These are phyloP conservation scores for Branchinecta sandiegonensis DNA, from an alignment of 2,888 invertebrate species.

Conservation along the genomic window DNA sequence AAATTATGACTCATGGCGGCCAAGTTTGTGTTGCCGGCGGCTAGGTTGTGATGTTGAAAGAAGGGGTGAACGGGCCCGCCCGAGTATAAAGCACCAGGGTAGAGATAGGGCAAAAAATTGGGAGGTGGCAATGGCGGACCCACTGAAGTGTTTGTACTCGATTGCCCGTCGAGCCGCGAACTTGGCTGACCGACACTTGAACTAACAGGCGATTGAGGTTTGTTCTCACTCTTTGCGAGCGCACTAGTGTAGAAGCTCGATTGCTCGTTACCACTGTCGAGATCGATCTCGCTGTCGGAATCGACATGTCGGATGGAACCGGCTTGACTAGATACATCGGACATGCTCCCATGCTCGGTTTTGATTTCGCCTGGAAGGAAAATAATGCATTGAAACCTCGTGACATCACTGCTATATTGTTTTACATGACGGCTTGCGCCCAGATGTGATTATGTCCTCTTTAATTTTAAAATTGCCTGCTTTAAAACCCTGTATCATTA, in stretches of 20 bases:
- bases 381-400: background rate
- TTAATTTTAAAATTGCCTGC: no score
- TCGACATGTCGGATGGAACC: conserved; percentile 18
- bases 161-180: background rate
- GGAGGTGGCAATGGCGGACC: conserved; percentile 85
- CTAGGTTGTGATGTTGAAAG: conserved; percentile 29
- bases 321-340: conserved; percentile 1
- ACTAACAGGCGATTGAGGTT: conserved; percentile 8
- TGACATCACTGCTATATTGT: no score
- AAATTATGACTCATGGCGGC: conserved; percentile 51
- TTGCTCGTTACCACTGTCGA: conserved; percentile 5
- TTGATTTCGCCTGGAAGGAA: conserved; percentile 4
- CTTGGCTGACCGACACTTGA: conserved; percentile 7
- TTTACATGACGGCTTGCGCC: no score
- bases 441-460: no score
- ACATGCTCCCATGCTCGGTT: conserved; percentile 6
- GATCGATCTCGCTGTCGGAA: conserved; percentile 24
- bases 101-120: conserved; percentile 75
- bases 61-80: conserved; percentile 36
- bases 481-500: no score
- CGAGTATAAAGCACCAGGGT: conserved; percentile 71
- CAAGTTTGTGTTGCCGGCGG: conserved; percentile 44
- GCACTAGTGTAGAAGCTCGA: background rate
- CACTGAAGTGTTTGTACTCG: conserved; percentile 36
- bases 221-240: conserved; percentile 4